These are phyloP conservation scores for Heliconius hewitsoni DNA, from an alignment of 1,140 invertebrate genomes.

Conservation along the genomic window DNA sequence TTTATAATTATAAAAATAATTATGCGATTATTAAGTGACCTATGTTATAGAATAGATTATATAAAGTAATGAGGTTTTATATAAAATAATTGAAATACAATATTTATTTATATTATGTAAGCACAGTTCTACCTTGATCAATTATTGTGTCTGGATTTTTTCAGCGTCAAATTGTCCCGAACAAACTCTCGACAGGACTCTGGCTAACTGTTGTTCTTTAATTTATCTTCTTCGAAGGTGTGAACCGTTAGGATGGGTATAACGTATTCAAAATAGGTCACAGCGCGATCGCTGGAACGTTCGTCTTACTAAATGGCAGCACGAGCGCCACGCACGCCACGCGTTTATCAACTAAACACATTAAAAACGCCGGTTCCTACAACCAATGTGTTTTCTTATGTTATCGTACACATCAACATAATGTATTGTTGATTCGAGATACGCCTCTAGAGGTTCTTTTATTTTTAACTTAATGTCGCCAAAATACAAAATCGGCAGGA, in stretches of 20 bases:
- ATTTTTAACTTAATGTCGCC: not conserved
- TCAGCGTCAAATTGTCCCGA: not conserved
- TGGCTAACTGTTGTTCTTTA: not conserved
- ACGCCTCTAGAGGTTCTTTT: not conserved
- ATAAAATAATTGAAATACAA: not conserved
- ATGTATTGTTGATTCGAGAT: constrained; percentile 51
- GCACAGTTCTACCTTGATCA: constrained; percentile 26
- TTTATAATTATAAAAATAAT: not conserved
- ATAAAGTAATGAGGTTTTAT: not conserved
- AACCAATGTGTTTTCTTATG: constrained; percentile 54
- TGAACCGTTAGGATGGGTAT: constrained; percentile 25
- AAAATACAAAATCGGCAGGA: not conserved
- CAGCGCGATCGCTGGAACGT: constrained; percentile 17
- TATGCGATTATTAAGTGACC: not conserved
- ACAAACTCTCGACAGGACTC: not conserved
- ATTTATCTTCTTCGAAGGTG: not conserved
- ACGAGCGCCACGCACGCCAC: constrained; percentile 60
- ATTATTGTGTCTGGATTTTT: constrained; percentile 15
- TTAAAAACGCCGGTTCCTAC: constrained; percentile 64
- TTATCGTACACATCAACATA: constrained; percentile 52
- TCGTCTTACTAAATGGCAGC: constrained; percentile 38
- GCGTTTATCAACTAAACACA: constrained; percentile 75
- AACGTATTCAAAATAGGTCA: constrained; percentile 37
- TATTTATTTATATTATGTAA: not conserved
- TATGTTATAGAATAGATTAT: not conserved